These are phyloP conservation scores for Operophtera brumata DNA, from an alignment of 2,888 invertebrate species.

Conservation along the genomic window DNA sequence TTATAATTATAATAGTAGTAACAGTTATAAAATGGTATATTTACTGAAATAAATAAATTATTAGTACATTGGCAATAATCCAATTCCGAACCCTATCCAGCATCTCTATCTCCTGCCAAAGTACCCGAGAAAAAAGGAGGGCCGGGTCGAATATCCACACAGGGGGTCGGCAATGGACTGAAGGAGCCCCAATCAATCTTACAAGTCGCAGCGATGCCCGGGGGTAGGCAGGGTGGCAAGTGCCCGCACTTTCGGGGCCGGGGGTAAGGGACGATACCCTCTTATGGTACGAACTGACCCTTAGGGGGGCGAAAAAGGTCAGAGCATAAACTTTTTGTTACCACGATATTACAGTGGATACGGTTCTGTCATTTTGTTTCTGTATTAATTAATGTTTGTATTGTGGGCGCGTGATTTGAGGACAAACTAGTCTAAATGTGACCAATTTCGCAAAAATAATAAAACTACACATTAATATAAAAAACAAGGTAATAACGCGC, in stretches of 20 bases:
- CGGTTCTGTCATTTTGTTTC: constrained; percentile 36
- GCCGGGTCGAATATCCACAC: constrained; percentile 71
- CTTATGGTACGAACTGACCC: constrained; percentile 73
- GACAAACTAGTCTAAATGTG: neutral
- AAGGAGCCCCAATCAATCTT: constrained; percentile 82
- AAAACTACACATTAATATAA: too few relatives aligned
- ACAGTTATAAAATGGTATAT: too few relatives aligned
- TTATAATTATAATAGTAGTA: too few relatives aligned
- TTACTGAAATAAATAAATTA: neutral
- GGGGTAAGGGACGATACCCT: constrained; percentile 72
- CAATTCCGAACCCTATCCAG: constrained; percentile 49
- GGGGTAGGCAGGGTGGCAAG: constrained; percentile 46
- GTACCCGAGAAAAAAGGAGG: constrained; percentile 74
- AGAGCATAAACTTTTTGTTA: constrained; percentile 66
- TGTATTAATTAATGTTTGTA: constrained; percentile 33
- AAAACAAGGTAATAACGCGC: too few relatives aligned
- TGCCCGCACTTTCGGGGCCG: constrained; percentile 50
- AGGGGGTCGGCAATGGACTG: constrained; percentile 78
- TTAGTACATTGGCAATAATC: neutral
- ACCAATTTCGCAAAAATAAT: too few relatives aligned
- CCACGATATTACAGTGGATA: constrained; percentile 46
- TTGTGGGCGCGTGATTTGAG: constrained; percentile 21
- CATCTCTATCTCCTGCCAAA: constrained; percentile 53
- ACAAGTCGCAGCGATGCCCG: constrained; percentile 71
- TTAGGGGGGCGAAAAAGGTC: constrained; percentile 68